phyloP scores from a whole-genome alignment of 2,797 vertebrate genomes.

The Cichlasoma orientale region DNA sequence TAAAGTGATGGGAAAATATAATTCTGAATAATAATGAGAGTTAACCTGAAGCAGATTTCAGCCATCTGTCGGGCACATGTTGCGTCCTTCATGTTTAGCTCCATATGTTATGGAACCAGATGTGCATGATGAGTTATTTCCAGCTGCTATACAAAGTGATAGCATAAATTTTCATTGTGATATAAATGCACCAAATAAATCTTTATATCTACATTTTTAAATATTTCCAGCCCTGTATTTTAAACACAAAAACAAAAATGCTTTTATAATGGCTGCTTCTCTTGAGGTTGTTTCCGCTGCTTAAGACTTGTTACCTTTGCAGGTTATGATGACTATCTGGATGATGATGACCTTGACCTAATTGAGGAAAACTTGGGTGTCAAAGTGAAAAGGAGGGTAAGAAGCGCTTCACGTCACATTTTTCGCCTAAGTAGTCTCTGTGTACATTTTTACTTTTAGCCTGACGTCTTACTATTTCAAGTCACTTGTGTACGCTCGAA shows the following conservation, averaged over 20 bases:
- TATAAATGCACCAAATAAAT: not conserved
- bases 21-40: not conserved
- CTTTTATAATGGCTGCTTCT: not conserved
- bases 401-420: conserved; percentile 17
- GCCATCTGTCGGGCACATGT: not conserved
- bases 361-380: conserved; percentile 99
- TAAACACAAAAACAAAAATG: not conserved
- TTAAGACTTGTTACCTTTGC: conserved; percentile 19
- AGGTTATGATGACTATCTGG: conserved; percentile 93
- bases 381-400: conserved; percentile 96
- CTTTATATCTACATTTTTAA: not conserved
- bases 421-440: not conserved
- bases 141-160: not conserved
- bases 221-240: not conserved
- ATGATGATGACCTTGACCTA: conserved; percentile 98
- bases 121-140: not conserved
- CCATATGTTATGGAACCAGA: not conserved
- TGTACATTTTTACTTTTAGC: not conserved
- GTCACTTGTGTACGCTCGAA: not conserved
- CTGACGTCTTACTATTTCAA: not conserved
- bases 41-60: not conserved
- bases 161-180: not conserved
- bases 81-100: not conserved
- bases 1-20: not conserved
- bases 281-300: not conserved